Percentiles rank a stretch among this genome's conserved stretches.
Evolutionary conservation across 2,888 invertebrate species (phyloP).

Genomic region (Lasioglossum leucozonium): DNA sequence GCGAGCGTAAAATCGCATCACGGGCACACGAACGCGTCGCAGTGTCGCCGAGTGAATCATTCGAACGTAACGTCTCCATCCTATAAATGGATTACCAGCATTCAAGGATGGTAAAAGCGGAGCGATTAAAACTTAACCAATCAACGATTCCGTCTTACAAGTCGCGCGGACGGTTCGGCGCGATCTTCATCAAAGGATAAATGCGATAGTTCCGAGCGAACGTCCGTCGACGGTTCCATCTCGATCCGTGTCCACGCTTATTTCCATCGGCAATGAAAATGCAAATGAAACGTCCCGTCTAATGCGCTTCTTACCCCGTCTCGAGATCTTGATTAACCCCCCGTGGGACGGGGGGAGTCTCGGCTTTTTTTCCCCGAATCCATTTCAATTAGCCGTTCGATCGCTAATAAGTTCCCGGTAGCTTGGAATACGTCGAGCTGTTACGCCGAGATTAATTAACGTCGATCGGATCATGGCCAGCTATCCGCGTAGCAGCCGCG

Average conservation of each 20-base stretch:
- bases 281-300: slow-evolving; percentile 40
- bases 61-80: background rate
- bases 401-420: slow-evolving; percentile 27
- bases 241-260: slow-evolving; percentile 16
- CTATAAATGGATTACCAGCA: background rate
- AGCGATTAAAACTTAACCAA: slow-evolving; percentile 23
- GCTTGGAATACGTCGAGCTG: background rate
- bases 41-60: background rate
- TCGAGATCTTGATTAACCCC: slow-evolving; percentile 22
- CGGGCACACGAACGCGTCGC: background rate
- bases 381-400: slow-evolving; percentile 16
- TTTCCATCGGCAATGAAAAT: slow-evolving; percentile 31
- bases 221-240: background rate
- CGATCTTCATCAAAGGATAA: background rate
- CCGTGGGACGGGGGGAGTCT: background rate
- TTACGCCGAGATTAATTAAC: slow-evolving; percentile 45
- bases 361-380: slow-evolving; percentile 18
- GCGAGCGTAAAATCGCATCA: background rate
- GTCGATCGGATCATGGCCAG: background rate
- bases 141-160: slow-evolving; percentile 8
- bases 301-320: slow-evolving; percentile 20
- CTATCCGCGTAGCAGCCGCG: background rate
- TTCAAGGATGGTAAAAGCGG: slow-evolving; percentile 1
- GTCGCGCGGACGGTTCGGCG: background rate
- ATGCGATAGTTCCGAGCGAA: background rate